phyloP scores from a whole-genome alignment of 2,888 invertebrate species.

The Tipula vernalis region DNA sequence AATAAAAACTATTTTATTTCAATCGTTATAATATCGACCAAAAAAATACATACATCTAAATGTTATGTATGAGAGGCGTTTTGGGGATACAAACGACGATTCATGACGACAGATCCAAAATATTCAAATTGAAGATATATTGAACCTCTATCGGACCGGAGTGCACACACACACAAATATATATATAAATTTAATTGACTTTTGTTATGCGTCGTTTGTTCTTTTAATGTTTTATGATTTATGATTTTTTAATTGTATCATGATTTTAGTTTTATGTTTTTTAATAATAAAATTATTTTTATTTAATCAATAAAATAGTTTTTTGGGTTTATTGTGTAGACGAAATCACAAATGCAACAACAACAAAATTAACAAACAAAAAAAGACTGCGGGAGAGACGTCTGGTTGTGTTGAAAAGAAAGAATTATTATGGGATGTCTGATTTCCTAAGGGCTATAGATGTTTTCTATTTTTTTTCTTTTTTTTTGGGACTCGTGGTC shows the following conservation, averaged over 20 bases:
- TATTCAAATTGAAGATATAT: not conserved
- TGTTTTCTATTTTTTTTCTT: not conserved
- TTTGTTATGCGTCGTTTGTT: not conserved
- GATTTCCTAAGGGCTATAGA: not conserved
- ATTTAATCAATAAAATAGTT: constrained; percentile 4
- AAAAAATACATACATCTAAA: not conserved
- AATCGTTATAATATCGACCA: not conserved
- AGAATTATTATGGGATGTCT: not conserved
- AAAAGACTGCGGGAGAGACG: not conserved
- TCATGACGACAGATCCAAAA: not conserved
- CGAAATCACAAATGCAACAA: not conserved
- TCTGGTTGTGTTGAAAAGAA: not conserved
- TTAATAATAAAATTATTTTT: not conserved
- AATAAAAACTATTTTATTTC: not conserved
- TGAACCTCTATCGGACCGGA: not conserved
- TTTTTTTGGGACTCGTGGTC: not conserved
- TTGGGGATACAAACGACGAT: not conserved
- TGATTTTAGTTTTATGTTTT: not conserved
- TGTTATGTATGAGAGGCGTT: not conserved
- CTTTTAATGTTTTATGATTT: not conserved
- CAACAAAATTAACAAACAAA: not conserved
- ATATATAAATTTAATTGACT: not conserved
- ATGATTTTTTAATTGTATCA: constrained; percentile 4
- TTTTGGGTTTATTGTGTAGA: not conserved
- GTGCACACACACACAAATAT: not conserved